phyloP scores from a whole-genome alignment of 2,797 vertebrate genomes.

The Pygocentrus nattereri region DNA sequence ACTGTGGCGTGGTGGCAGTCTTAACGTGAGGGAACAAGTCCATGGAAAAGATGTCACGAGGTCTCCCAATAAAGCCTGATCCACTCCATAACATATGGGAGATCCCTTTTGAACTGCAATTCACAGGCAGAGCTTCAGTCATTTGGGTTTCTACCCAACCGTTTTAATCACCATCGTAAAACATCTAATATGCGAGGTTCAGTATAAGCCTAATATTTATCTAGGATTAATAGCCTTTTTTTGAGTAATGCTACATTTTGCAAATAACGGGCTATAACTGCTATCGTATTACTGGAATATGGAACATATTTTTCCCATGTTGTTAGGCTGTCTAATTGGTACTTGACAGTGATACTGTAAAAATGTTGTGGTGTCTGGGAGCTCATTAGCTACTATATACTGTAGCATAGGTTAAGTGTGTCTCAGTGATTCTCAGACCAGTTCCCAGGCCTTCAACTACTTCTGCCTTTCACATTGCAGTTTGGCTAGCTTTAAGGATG shows the following conservation, averaged over 20 bases:
- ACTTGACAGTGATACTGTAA: slow-evolving; percentile 35
- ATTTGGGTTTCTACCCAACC: slow-evolving; percentile 55
- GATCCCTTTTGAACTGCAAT: slow-evolving; percentile 59
- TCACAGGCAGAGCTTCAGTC: slow-evolving; percentile 52
- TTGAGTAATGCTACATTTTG: slow-evolving; percentile 42
- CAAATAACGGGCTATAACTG: slow-evolving; percentile 44
- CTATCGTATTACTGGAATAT: slow-evolving; percentile 42
- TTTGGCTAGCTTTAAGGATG: not conserved
- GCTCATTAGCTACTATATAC: slow-evolving; percentile 35
- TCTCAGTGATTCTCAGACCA: not conserved
- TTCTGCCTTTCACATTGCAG: not conserved
- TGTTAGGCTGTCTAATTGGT: slow-evolving; percentile 44
- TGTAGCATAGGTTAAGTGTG: not conserved
- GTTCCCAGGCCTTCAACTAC: not conserved
- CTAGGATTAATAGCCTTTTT: slow-evolving; percentile 54
- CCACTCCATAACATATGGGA: slow-evolving; percentile 61
- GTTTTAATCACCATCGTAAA: slow-evolving; percentile 63
- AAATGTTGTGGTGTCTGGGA: slow-evolving; percentile 43
- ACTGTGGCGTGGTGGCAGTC: slow-evolving; percentile 52
- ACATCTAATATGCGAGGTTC: slow-evolving; percentile 51
- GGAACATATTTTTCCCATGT: slow-evolving; percentile 36
- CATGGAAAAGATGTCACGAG: slow-evolving; percentile 66
- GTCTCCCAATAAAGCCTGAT: slow-evolving; percentile 63
- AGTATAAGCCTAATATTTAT: slow-evolving; percentile 53
- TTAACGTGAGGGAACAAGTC: slow-evolving; percentile 46